Percentiles rank a stretch among this genome's conserved stretches.
Evolutionary conservation across 2,113 vertebrate genomes (phyloP).

Genomic region (Phylloscopus whistleri): DNA sequence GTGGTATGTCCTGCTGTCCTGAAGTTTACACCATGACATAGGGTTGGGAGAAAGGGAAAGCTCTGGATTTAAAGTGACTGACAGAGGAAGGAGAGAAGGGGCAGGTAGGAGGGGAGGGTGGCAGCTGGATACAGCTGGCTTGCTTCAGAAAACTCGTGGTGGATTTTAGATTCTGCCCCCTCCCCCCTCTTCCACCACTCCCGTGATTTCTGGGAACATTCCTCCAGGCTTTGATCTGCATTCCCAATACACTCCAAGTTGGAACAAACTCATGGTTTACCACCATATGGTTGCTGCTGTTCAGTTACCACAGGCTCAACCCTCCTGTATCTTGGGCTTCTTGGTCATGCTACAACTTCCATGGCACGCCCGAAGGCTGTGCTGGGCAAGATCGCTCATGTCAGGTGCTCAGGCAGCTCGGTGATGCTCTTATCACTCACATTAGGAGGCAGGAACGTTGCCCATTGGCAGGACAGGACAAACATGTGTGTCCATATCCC

Average conservation of each 20-base stretch:
- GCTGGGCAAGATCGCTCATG: constrained; percentile 48
- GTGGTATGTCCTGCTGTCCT: not conserved
- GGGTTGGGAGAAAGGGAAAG: not conserved
- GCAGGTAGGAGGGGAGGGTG: not conserved
- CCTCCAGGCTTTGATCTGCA: constrained; percentile 52
- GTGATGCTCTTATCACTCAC: constrained; percentile 52
- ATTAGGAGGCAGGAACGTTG: constrained; percentile 53
- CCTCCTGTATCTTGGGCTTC: constrained; percentile 22
- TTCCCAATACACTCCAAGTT: constrained; percentile 57
- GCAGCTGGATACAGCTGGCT: not conserved
- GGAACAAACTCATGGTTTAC: constrained; percentile 54
- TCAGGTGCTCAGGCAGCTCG: constrained; percentile 12
- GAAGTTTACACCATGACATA: accelerated
- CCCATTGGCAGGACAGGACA: constrained; percentile 58
- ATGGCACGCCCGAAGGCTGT: constrained; percentile 30
- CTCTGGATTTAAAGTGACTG: not conserved
- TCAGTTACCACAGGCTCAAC: constrained; percentile 45
- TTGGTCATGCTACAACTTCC: constrained; percentile 49
- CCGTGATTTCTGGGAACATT: constrained; percentile 45
- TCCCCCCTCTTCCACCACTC: not conserved
- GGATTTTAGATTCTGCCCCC: not conserved
- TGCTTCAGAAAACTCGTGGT: not conserved
- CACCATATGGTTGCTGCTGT: constrained; percentile 21
- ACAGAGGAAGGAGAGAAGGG: not conserved
- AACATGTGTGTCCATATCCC: constrained; percentile 44